A percentile compares a stretch with the other conserved stretches of the same genome.
These are phyloP conservation scores for Nebria brevicollis DNA, from an alignment of 2,888 invertebrate genomes.

Conservation along the genomic window DNA sequence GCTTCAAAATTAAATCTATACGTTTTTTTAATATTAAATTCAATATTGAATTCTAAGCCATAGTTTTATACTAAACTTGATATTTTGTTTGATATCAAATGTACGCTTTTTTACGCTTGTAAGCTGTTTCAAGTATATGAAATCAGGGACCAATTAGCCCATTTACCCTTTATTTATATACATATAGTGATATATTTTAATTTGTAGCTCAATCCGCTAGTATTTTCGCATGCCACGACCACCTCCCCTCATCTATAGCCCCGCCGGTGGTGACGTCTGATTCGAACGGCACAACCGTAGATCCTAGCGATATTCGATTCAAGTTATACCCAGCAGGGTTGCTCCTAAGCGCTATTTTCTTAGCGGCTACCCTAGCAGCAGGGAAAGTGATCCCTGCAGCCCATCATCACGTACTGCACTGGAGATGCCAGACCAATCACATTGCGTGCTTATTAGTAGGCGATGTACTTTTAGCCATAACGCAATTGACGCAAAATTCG, in stretches of 20 bases:
- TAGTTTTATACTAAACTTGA: too few species aligned
- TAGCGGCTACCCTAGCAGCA: conserved; percentile 82
- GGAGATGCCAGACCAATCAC: conserved; percentile 89
- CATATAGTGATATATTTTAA: neutral
- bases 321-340: conserved; percentile 81
- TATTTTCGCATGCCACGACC: conserved; percentile 72
- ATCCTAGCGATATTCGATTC: conserved; percentile 68
- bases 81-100: too few species aligned
- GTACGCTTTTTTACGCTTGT: too few species aligned
- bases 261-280: conserved; percentile 54
- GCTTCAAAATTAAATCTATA: too few species aligned
- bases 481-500: conserved; percentile 74
- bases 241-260: conserved; percentile 61
- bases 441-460: conserved; percentile 85
- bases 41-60: too few species aligned
- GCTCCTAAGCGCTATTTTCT: conserved; percentile 82
- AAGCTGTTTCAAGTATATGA: too few species aligned
- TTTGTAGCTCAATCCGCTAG: conserved; percentile 62
- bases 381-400: conserved; percentile 83
- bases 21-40: too few species aligned
- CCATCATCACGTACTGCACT: conserved; percentile 88
- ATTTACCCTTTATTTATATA: neutral
- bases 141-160: too few species aligned
- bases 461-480: conserved; percentile 80
- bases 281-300: conserved; percentile 50